Evolutionary conservation across 2,797 vertebrate species (phyloP), one percentile per base, ranked within the genome.

Genomic region (Erpetoichthys calabaricus): DNA sequence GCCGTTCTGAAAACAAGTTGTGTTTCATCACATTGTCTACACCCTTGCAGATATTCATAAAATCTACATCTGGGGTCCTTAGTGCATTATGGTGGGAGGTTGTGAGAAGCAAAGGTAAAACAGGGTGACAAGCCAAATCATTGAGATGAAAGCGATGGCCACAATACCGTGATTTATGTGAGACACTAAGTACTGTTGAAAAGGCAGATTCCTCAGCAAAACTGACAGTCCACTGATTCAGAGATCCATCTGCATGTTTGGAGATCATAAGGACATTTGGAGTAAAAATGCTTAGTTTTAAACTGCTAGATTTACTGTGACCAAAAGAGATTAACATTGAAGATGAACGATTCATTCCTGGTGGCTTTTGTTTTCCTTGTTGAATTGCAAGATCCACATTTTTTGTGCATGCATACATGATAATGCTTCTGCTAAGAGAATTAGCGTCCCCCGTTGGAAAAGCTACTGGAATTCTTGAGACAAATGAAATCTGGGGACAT

Each of bases 131-230:
- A 71, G 96, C 96, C 71, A 98, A 83, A 68, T 94, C 92, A 43
- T 94, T 98, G 65, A 99, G 91, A 83, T 98, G 96, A 80, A 99
- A 99, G 67, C 95, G 95, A 74, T 99, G 96, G 60, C 96, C 96
- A 65, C 94, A 98, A 57, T 97, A 99, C 57, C 95, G 86, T 1
- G 89, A 98, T 80, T 96, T 95, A 73, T 98, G 95, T 8, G 94
- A 96, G 70, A 99, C 91, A 62, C 95, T 97, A 61, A 98, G 89
- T 65, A 99, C 91, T 51, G 91, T 91, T 56, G 94, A 98, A 82
- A 98, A 98, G 60, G 91, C 92, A 6, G 95, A 97, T 73, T 96
- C 92, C 66, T 98, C 93, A 0, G 90, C 91, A 69, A 99, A 98
- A 79, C 92, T 92, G 71, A 99, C 94, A 6, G 91, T 83, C 95